Base-by-base conservation (phyloP, 2,113 vertebrate genomes). In the Bubo blakistoni region DNA sequence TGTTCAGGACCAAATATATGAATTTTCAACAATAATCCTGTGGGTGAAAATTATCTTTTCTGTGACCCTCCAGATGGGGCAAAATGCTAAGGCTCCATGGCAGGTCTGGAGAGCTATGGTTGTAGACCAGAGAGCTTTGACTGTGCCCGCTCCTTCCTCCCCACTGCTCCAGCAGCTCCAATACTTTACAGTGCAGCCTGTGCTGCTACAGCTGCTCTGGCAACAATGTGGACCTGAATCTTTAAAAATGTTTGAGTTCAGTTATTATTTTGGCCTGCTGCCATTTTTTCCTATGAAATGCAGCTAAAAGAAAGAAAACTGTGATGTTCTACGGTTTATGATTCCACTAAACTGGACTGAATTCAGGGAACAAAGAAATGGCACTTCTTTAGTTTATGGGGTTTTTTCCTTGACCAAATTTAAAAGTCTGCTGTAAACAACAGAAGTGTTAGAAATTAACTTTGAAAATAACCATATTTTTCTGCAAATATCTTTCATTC, bases 281-380 rank as follows among this genome's bases (percentile, higher is more conserved):
- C 47, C 59, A 90, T 18, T 20, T 76, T 55, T 92, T 62, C 54
- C 74, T 58, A 40, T 17, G 42, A 95, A 92, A 88, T 55, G 44
- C 51, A 86, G 66, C 61, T 72, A 80, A 81, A 94, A 83, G 54
- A 77, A 70, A 86, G 81, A 81, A 88, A 90, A 81, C 20, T 6
- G 9, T 81, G 57, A 94, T 70, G 18, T 85, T 89, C 51, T 79
- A 8, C 54, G 27, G 54, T 77, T 95, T 80, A 91, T 36, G 84
- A 55, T 47, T 73, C 54, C 62, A 52, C 49, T 73, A 85, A 92
- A 92, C 29, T 30, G 16, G 58, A 72, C 20, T 58, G 62, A 86
- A 92, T 76, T 95, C 46, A 77, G 54, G 34, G 30, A 94, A 91
- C 25, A 85, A 92, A 96, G 40, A 85, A 93, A 92, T n/a, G 17